Evolutionary conservation across 2,113 vertebrate species (phyloP), one percentile per base, ranked within the genome.

Genomic region (Arizona elegans): DNA sequence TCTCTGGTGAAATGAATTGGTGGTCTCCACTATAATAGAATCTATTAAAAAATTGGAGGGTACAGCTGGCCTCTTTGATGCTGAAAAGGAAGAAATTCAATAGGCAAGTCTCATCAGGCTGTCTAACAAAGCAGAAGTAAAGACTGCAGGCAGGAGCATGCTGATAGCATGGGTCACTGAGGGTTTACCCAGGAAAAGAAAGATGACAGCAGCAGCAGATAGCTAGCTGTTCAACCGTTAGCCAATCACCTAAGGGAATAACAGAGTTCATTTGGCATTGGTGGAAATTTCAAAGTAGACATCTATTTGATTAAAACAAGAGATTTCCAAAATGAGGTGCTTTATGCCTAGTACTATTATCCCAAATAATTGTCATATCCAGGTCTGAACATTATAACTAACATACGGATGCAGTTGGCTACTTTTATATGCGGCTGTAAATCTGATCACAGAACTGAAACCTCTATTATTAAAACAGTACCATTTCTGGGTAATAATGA

Each of bases 11-110:
- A 97, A 97, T 95, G 95, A 96, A 97, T 95, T 90, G 29, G 95
- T 94, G 95, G 93, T 97, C 90, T 87, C 95, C 93, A 95, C 94
- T 94, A 93, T 92, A 95, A 95, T 95, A 96, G 95, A 97, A 97
- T 97, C 96, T 97, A 97, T 97, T 97, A 95, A 96, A 96, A 97
- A 97, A 97, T 96, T 97, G 96, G 97, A 97, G 95, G 97, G 93
- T 94, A 93, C 89, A 93, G 95, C 96, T 90, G 95, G 87, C 95
- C 87, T 87, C 94, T 97, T 97, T 97, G 95, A 96, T 96, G 95
- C 95, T 96, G 94, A 97, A 95, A 93, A 96, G 95, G 95, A 96
- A 96, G 94, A 97, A 97, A 97, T 96, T 97, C 96, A 97, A 97
- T 96, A 96, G 96, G 95, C 94, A 95, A 81, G 96, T 95, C 90